These are phyloP conservation scores for Hydrotaea cyrtoneurina DNA, from an alignment of 2,888 invertebrate species.

Conservation along the genomic window DNA sequence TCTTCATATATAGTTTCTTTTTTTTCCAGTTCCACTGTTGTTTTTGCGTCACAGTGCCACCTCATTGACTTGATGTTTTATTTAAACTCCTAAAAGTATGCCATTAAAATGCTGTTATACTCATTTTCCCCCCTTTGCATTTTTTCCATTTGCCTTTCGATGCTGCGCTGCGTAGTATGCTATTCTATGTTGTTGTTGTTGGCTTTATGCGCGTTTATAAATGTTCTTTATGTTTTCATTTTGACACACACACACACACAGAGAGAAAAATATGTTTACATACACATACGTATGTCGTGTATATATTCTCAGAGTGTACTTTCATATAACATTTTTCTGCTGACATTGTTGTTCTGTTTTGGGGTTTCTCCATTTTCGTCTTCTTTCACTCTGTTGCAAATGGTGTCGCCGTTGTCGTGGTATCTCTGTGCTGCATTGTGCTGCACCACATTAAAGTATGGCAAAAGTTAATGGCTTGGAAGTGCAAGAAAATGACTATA, in stretches of 20 bases:
- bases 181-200: too few species aligned
- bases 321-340: constrained; percentile 25
- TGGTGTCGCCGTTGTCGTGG: not conserved
- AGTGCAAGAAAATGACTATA: constrained; percentile 47
- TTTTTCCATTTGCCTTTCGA: not conserved
- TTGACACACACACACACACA: not conserved
- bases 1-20: too few species aligned
- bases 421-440: constrained; percentile 8
- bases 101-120: constrained; percentile 30
- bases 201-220: not conserved
- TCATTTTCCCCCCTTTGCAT: constrained; percentile 8
- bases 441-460: constrained; percentile 50
- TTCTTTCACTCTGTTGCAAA: too few species aligned
- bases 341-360: not conserved
- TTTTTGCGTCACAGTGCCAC: too few species aligned
- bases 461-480: constrained; percentile 63
- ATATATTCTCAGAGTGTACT: not conserved
- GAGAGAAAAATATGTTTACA: not conserved
- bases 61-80: not conserved
- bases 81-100: constrained; percentile 46
- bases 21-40: not conserved
- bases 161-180: not conserved
- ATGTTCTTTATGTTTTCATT: not conserved
- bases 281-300: not conserved
- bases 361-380: not conserved